Evolutionary conservation across 2,797 vertebrate genomes (phyloP).

Genomic region (Pangasius djambal): DNA sequence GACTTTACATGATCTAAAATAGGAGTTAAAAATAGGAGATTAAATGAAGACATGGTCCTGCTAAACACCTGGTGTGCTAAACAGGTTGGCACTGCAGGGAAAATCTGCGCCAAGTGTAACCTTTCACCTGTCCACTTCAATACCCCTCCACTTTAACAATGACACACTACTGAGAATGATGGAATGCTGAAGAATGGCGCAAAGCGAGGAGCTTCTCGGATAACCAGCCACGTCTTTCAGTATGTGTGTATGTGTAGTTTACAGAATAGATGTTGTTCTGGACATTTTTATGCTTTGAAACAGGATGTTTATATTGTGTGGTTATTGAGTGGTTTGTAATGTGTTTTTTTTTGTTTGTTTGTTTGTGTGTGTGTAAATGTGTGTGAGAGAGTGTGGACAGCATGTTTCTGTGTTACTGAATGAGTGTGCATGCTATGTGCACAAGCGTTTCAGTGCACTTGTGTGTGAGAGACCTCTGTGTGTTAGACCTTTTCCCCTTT

Average conservation of each 20-base stretch:
- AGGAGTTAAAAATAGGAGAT: constrained; percentile 20
- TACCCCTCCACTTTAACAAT: constrained; percentile 4
- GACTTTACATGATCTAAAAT: constrained; percentile 12
- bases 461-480: neutral
- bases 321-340: neutral
- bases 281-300: neutral
- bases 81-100: constrained; percentile 36
- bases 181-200: neutral
- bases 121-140: constrained; percentile 44
- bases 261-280: neutral
- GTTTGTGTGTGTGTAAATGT: neutral
- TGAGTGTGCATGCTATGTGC: constrained; percentile 10
- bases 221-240: neutral
- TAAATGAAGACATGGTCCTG: neutral
- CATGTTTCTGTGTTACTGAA: neutral
- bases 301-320: neutral
- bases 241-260: neutral
- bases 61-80: constrained; percentile 33
- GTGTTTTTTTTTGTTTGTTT: neutral
- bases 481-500: constrained; percentile 18
- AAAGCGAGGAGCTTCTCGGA: neutral
- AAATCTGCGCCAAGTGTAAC: constrained; percentile 62
- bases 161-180: neutral
- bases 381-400: neutral
- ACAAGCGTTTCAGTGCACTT: constrained; percentile 16